Percentiles rank a stretch among this genome's conserved stretches.
Evolutionary conservation across 2,113 vertebrate genomes (phyloP).

Genomic region (Terrapene triunguis): DNA sequence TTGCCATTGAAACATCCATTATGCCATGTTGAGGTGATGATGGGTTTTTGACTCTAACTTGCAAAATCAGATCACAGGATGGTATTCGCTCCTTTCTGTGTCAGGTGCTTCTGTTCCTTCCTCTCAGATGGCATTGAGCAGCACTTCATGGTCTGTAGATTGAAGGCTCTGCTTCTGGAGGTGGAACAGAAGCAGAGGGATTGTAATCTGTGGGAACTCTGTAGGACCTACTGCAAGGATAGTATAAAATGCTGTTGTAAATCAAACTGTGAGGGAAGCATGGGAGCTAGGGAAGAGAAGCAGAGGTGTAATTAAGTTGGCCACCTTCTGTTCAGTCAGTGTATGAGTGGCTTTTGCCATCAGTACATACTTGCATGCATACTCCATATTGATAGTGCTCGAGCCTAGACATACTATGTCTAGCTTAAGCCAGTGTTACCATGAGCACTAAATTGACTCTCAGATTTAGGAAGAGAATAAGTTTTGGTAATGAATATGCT

Average conservation of each 20-base stretch:
- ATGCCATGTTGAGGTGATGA: too few relatives aligned
- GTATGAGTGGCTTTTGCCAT: neutral
- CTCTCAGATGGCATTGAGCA: neutral
- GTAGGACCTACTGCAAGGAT: neutral
- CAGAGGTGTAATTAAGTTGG: neutral
- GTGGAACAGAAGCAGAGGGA: neutral
- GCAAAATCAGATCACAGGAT: neutral
- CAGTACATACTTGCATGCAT: accelerated
- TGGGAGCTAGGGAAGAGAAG: slow-evolving; percentile 15
- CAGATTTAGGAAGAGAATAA: neutral
- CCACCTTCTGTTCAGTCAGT: neutral
- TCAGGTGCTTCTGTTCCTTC: neutral
- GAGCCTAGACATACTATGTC: neutral
- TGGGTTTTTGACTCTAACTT: neutral
- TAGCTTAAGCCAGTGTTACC: neutral
- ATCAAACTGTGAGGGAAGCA: neutral
- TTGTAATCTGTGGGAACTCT: neutral
- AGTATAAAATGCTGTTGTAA: neutral
- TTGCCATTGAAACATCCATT: neutral
- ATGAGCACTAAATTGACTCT: neutral
- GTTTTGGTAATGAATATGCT: neutral
- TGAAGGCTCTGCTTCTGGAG: neutral
- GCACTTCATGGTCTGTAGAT: neutral
- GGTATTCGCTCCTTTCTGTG: neutral
- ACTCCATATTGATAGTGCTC: neutral